Conservation (phyloP, 2,113 vertebrate genomes). For the Pristiophorus japonicus region DNA sequence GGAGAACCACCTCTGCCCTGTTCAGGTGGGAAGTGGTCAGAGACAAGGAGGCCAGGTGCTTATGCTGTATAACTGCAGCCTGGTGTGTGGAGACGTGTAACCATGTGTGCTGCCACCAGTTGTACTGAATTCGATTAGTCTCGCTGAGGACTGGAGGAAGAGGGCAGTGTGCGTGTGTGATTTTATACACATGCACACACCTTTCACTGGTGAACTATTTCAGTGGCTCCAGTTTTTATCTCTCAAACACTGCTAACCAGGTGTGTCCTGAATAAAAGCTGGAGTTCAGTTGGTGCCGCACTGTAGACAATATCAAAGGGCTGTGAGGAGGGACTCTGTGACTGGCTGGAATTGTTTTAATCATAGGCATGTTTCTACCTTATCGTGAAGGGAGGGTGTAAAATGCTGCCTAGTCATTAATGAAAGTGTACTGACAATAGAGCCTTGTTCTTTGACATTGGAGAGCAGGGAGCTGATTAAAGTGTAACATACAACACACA, state of each 20-base stretch:
- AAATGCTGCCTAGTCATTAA: conserved; percentile 24
- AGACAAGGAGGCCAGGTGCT: neutral
- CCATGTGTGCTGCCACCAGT: neutral
- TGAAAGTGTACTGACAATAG: conserved; percentile 33
- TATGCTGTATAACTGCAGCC: neutral
- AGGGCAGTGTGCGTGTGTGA: neutral
- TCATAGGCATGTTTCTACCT: conserved; percentile 27
- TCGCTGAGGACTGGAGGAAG: neutral
- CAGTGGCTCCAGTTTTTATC: neutral
- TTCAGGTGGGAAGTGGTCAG: neutral
- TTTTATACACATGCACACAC: neutral
- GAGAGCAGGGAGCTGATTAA: conserved; percentile 31
- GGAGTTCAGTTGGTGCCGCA: neutral
- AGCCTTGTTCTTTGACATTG: conserved; percentile 36
- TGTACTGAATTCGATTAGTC: neutral
- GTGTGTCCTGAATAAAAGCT: neutral
- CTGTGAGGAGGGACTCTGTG: neutral
- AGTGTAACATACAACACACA: conserved; percentile 24
- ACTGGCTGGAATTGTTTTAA: conserved; percentile 18
- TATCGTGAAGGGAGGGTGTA: conserved; percentile 30
- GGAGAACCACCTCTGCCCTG: neutral
- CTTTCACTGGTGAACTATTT: conserved; percentile 6
- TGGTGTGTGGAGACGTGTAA: neutral
- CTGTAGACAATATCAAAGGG: neutral
- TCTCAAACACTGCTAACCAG: neutral